Conservation (phyloP, 2,797 vertebrate genomes). For the Tangara arthus region DNA sequence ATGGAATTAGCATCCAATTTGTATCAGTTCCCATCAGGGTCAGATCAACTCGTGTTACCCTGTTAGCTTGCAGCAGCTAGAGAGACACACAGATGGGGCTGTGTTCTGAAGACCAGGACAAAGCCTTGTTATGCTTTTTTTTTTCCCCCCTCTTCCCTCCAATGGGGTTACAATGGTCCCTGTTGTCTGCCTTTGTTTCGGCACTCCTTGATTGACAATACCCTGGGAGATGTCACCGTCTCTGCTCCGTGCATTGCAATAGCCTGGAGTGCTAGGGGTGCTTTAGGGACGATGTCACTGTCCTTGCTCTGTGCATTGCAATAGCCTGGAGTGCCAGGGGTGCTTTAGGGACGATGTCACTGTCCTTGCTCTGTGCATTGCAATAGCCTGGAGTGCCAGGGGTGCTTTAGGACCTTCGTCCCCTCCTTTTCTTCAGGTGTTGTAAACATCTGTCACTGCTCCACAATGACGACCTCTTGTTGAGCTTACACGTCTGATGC, state of each 20-base stretch:
- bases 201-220: constrained; percentile 83
- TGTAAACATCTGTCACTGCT: constrained; percentile 70
- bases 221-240: too few species aligned
- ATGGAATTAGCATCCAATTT: constrained; percentile 87
- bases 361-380: constrained; percentile 71
- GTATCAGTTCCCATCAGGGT: constrained; percentile 77
- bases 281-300: too few species aligned
- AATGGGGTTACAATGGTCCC: constrained; percentile 80
- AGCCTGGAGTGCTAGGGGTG: too few species aligned
- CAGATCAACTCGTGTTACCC: constrained; percentile 50
- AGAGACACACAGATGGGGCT: constrained; percentile 80
- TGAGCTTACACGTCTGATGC: constrained; percentile 53
- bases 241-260: too few species aligned
- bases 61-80: constrained; percentile 66
- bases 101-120: constrained; percentile 75
- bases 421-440: constrained; percentile 70
- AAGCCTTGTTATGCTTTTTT: constrained; percentile 73
- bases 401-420: background rate
- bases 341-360: too few species aligned
- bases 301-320: too few species aligned
- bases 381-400: constrained; percentile 43
- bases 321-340: too few species aligned
- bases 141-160: background rate
- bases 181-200: constrained; percentile 74
- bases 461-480: constrained; percentile 68